phyloP scores from a whole-genome alignment of 2,797 vertebrate genomes.

The Lacerta agilis region DNA sequence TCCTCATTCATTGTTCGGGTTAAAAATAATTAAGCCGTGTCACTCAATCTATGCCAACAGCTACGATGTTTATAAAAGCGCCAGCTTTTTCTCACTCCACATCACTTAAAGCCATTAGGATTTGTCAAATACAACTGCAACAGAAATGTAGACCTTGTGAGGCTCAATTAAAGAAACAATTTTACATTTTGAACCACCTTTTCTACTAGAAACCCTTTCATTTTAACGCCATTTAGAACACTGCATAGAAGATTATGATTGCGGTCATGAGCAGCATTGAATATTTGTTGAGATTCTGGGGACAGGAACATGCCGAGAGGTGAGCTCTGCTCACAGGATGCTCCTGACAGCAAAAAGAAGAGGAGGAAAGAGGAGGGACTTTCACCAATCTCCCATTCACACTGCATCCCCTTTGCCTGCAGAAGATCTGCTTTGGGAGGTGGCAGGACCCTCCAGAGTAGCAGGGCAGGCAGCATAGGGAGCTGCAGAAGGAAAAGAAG shows the following conservation, averaged over 20 bases:
- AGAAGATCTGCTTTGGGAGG: too few species aligned
- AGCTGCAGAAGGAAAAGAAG: too few species aligned
- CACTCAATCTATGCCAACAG: conserved; percentile 73
- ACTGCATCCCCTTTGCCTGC: too few species aligned
- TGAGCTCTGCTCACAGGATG: too few species aligned
- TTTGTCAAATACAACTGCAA: conserved; percentile 66
- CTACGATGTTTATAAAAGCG: conserved; percentile 68
- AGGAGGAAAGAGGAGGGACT: too few species aligned
- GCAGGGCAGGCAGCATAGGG: too few species aligned
- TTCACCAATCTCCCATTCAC: too few species aligned
- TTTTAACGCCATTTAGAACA: neutral
- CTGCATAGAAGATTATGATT: neutral
- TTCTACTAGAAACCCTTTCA: neutral
- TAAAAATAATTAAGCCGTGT: conserved; percentile 70
- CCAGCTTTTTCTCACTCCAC: conserved; percentile 64
- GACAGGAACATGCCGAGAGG: too few species aligned
- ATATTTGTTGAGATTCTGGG: too few species aligned
- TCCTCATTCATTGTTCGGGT: conserved; percentile 72
- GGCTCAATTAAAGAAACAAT: neutral
- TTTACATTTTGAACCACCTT: neutral
- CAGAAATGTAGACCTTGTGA: conserved; percentile 52
- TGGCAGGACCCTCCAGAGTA: too few species aligned
- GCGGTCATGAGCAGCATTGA: too few species aligned
- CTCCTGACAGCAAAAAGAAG: too few species aligned
- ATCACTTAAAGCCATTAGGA: conserved; percentile 67